A percentile compares a stretch with the other conserved stretches of the same genome.
phyloP scores from a whole-genome alignment of 2,113 vertebrate species.

The Brachyhypopomus occidentalis region DNA sequence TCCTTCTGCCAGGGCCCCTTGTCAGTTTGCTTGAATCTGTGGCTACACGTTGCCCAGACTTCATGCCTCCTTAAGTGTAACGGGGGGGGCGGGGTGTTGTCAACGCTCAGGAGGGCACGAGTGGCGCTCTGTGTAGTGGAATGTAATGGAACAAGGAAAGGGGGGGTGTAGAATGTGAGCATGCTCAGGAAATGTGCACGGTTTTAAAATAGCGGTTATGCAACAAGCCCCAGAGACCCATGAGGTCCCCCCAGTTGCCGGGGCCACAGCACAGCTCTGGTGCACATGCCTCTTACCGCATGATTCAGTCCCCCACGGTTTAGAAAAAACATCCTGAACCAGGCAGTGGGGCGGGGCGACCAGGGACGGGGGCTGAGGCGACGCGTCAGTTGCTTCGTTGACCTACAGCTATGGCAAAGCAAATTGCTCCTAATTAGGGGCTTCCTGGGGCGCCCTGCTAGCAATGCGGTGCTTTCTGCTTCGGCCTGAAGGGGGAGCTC shows the following conservation, averaged over 20 bases:
- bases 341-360: conserved; percentile 13
- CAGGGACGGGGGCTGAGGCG: neutral
- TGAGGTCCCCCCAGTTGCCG: conserved; percentile 35
- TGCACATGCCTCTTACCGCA: neutral
- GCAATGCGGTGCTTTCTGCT: neutral
- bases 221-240: conserved; percentile 44
- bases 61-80: neutral
- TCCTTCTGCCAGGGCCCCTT: neutral
- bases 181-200: conserved; percentile 52
- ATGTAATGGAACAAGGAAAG: conserved; percentile 23
- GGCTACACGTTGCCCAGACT: neutral
- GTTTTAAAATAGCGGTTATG: conserved; percentile 57
- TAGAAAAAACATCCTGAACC: neutral
- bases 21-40: neutral
- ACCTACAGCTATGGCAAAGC: conserved; percentile 18
- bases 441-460: conserved; percentile 25
- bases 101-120: neutral
- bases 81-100: neutral
- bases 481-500: conserved; percentile 31
- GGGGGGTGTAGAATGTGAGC: conserved; percentile 28
- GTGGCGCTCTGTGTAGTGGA: conserved; percentile 1
- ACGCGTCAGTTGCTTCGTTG: conserved; percentile 10
- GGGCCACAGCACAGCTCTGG: conserved; percentile 6
- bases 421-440: conserved; percentile 39
- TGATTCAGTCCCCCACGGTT: conserved; percentile 13